Conservation (phyloP, 1,140 invertebrate species). For the Drosophila subpulchrella region DNA sequence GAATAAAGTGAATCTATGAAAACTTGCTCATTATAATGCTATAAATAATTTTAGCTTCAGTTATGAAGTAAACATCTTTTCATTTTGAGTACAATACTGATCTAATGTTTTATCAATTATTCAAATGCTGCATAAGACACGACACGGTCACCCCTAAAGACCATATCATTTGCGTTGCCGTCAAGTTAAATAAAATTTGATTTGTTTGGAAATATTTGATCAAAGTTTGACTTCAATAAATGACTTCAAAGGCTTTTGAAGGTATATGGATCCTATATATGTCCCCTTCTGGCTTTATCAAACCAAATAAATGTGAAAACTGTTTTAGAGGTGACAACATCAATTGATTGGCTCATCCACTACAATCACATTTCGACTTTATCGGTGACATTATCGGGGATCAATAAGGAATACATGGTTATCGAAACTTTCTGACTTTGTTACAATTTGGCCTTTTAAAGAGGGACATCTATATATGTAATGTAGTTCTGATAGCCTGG, state of each 20-base stretch:
- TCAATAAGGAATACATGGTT: conserved; percentile 26
- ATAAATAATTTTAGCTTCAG: not conserved
- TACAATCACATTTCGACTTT: conserved; percentile 15
- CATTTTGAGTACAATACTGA: too few relatives aligned
- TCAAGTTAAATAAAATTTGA: not conserved
- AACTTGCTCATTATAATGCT: not conserved
- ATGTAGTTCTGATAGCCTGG: conserved; percentile 29
- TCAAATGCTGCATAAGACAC: not conserved
- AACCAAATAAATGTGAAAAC: conserved; percentile 7
- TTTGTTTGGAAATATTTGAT: conserved; percentile 8
- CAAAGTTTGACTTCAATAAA: not conserved
- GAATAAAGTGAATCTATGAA: not conserved
- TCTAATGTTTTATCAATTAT: not conserved
- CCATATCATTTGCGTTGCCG: not conserved
- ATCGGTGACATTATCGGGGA: conserved; percentile 52
- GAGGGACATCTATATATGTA: conserved; percentile 4
- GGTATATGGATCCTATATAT: not conserved
- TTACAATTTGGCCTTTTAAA: conserved; percentile 14
- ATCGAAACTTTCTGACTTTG: conserved; percentile 14
- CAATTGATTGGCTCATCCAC: conserved; percentile 52
- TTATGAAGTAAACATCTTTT: not conserved
- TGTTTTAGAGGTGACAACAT: conserved; percentile 50
- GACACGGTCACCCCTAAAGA: too few relatives aligned
- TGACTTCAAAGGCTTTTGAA: conserved; percentile 1
- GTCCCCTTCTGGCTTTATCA: conserved; percentile 7